These are phyloP conservation scores for Apostichopus japonicus DNA, from an alignment of 35 echinoderm and acorn worm species.

Conservation along the genomic window DNA sequence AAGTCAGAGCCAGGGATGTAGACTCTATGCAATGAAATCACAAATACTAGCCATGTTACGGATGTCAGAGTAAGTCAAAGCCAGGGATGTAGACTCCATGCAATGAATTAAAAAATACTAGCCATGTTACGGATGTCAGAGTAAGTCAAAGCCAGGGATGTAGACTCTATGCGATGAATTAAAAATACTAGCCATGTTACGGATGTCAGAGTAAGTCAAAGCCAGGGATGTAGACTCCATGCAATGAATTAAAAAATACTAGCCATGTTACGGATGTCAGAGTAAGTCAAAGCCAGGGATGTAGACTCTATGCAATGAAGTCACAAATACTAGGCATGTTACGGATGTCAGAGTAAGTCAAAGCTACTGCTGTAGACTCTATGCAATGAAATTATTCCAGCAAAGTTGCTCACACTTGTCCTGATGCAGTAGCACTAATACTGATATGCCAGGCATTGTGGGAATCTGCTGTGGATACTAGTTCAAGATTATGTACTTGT, in stretches of 20 bases:
- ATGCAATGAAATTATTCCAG: no score
- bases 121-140: slow-evolving; percentile 69
- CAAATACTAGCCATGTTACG: slow-evolving; percentile 83
- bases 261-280: slow-evolving; percentile 70
- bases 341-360: slow-evolving; percentile 75
- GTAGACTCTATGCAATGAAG: no score
- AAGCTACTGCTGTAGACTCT: no score
- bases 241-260: slow-evolving; percentile 86
- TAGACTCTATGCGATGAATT: slow-evolving; percentile 64
- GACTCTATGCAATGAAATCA: slow-evolving; percentile 63
- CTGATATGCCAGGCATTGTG: no score
- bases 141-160: slow-evolving; percentile 56
- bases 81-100: slow-evolving; percentile 57
- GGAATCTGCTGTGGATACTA: no score
- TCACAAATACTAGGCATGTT: no score
- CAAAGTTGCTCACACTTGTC: no score
- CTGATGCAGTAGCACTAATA: no score
- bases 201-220: slow-evolving; percentile 69
- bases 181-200: slow-evolving; percentile 81
- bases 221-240: no score
- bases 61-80: slow-evolving; percentile 68
- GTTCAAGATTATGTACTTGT: no score
- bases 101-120: slow-evolving; percentile 84
- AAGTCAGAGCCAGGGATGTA: slow-evolving; percentile 23
- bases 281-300: slow-evolving; percentile 55